Evolutionary conservation across 2,888 invertebrate species (phyloP), one percentile per base, ranked within the genome.

Genomic region (Odontomyia ornata): DNA sequence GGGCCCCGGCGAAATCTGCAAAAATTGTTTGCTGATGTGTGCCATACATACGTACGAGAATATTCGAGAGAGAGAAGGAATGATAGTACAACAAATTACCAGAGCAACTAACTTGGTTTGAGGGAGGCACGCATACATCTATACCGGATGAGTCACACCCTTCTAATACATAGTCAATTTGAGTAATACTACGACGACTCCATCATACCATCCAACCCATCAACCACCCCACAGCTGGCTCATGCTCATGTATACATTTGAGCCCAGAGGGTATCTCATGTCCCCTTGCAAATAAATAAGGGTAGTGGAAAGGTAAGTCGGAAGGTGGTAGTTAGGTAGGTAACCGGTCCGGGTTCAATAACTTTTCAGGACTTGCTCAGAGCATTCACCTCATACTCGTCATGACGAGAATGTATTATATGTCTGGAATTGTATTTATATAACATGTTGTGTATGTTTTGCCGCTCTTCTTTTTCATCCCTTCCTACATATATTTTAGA

Each of bases 311-410:
- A 18, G 18, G 23, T 60, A 62, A 52, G n/a, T 9, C 36, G 36
- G 36, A 36, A 36, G 36, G 36, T n/a, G n/a, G n/a, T 36, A 36
- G 36, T 3, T 36, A 36, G 36, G 36, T 9, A 36, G 9, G 36
- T 36, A 36, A 52, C 52, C 15, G 4, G 18, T 15, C 52, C 36
- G 56, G 28, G 71, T 72, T 72, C 71, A 72, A 56, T 72, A 72
- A 72, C 71, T 56, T 72, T 72, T 72, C 18, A 9, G 47, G 71
- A 72, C 71, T 72, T 72, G 71, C 71, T 28, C 69, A 69, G 46
- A 13, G 47, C 36, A 27, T n/a, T 64, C 11, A 30, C 28, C 52
- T 52, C 52, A 52, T 15, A 15, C 15, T 52, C 13, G 36, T 5
- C n/a, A 36, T 36, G 9, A 5, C 9, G 36, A 5, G 52, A 52